Conservation (phyloP, 2,888 invertebrate genomes). For the Ornithoptera priamus region DNA sequence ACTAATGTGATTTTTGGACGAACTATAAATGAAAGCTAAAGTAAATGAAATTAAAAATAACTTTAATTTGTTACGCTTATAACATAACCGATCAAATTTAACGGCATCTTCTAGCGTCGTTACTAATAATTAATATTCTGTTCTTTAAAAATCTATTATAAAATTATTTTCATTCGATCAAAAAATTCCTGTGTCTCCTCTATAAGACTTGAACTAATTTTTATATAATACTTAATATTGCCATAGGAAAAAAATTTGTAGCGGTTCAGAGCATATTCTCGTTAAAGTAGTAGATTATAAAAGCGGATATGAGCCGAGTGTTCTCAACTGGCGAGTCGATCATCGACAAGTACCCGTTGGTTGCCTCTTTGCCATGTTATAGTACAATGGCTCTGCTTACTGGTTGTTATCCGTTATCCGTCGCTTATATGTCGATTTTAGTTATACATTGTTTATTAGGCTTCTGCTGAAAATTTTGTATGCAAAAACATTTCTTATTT, state of each 20-base stretch:
- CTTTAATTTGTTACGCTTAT: too few species aligned
- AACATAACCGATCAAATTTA: too few species aligned
- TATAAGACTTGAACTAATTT: too few species aligned
- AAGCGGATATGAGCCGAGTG: constrained; percentile 66
- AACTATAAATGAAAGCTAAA: constrained; percentile 26
- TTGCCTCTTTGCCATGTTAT: constrained; percentile 35
- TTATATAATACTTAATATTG: background rate
- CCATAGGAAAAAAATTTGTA: background rate
- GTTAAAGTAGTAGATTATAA: constrained; percentile 47
- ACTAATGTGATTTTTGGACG: constrained; percentile 52
- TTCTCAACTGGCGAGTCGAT: constrained; percentile 59
- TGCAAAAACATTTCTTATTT: background rate
- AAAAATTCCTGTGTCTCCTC: too few species aligned
- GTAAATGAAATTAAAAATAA: background rate
- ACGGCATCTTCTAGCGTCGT: too few species aligned
- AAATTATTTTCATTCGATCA: too few species aligned
- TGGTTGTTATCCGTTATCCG: constrained; percentile 28
- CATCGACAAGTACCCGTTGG: constrained; percentile 51
- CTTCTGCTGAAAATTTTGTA: background rate
- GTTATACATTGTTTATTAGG: background rate
- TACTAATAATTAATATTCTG: too few species aligned
- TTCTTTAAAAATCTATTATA: too few species aligned
- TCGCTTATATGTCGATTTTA: background rate
- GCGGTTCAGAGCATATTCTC: constrained; percentile 28
- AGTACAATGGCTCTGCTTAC: constrained; percentile 34